phyloP scores from a whole-genome alignment of 2,113 vertebrate genomes.

The Ochotona princeps region DNA sequence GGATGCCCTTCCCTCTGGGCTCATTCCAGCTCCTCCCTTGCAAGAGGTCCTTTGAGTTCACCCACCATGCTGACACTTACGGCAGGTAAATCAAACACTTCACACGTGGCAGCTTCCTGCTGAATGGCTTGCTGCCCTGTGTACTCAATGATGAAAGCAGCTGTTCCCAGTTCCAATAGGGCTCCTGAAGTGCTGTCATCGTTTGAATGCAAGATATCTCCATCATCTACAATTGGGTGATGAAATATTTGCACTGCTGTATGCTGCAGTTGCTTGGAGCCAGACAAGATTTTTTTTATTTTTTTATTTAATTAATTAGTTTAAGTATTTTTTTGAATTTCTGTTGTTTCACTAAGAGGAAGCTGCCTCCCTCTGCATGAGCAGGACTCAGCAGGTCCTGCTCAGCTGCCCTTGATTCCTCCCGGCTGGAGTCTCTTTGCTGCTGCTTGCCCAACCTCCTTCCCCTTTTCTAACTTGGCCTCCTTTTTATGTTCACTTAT shows the following conservation, averaged over 20 bases:
- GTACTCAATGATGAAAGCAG: neutral
- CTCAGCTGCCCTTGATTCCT: neutral
- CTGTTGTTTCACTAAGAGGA: neutral
- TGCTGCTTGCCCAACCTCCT: neutral
- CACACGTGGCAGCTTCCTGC: neutral
- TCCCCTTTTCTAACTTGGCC: conserved; percentile 15
- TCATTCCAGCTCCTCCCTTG: neutral
- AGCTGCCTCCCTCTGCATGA: neutral
- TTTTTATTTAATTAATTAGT: neutral
- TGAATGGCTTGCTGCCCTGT: neutral
- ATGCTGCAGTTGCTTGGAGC: neutral
- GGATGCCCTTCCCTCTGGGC: neutral
- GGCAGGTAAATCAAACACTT: conserved; percentile 37
- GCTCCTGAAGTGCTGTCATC: neutral
- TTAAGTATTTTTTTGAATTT: neutral
- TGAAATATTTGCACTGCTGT: neutral
- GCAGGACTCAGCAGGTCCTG: neutral
- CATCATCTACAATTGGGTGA: neutral
- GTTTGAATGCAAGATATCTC: neutral
- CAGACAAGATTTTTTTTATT: neutral
- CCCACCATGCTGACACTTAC: neutral
- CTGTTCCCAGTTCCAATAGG: neutral
- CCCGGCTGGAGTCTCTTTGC: conserved; percentile 13
- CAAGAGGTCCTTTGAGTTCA: neutral
- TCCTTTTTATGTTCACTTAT: conserved; percentile 32